Base-by-base conservation (phyloP, 2,888 invertebrate genomes). In the Dugesia japonica region DNA sequence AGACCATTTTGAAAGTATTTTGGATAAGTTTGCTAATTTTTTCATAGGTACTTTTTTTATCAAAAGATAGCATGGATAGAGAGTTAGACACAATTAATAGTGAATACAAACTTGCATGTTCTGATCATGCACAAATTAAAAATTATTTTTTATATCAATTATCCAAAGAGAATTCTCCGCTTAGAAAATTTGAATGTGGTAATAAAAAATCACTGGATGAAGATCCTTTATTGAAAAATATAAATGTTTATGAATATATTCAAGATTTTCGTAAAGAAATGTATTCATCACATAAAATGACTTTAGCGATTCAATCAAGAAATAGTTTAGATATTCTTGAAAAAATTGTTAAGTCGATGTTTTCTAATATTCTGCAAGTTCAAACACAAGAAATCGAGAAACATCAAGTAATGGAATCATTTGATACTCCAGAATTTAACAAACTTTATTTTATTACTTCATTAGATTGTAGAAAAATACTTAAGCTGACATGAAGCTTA, bases 261-360 rank as follows among this genome's bases (percentile, higher is more conserved):
- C 89, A 90, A 80, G 88, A 89, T 77, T 92, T 92, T 81, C 86
- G 90, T 42, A 87, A 87, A 81, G 86, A 89, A 26, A 90, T 92
- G 83, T 94, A 94, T 82, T 90, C 91, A 42, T 91, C 91, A 9
- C 89, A 92, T 81, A 87, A 90, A 80, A 93, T 94, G 92, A 92
- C 90, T 9, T 84, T 93, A 0, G 90, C 90, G 71, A 87, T 92
- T 26, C 91, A 92, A 86, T 82, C 84, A 17, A 81, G 81, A 79
- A 82, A 82, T 82, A 79, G 31, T 31, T 31, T 31, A 13, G 31
- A 31, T 4, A 31, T 7, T 13, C 31, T 31, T 31, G 31, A 31
- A 31, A 13, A 4, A 31, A 7, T 31, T 7, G 31, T 31, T 31
- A 4, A 13, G 31, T 7, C 4, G 13, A 31, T 13, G 13, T 31